These are phyloP conservation scores for Stegodyphus dumicola DNA, from an alignment of 1,140 invertebrate genomes.

Conservation along the genomic window DNA sequence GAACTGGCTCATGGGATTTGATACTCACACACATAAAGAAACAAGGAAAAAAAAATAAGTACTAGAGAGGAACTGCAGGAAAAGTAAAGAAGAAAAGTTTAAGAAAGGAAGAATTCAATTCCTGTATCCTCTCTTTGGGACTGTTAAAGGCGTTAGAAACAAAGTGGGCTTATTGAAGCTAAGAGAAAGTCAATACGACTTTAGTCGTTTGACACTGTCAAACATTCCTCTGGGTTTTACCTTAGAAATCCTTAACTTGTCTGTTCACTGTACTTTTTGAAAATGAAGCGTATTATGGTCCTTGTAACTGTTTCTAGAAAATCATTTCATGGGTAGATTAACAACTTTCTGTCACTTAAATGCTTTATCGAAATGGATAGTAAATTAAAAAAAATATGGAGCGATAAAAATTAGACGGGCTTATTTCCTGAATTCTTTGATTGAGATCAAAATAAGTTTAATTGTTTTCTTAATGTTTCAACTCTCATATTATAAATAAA, in stretches of 20 bases:
- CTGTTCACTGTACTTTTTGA: background rate
- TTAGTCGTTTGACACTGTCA: background rate
- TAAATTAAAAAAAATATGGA: too few relatives aligned
- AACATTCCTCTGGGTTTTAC: background rate
- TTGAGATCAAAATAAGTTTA: too few relatives aligned
- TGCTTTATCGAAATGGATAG: too few relatives aligned
- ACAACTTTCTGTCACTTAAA: too few relatives aligned
- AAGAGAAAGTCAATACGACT: background rate
- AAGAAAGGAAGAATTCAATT: background rate
- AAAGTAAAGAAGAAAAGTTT: background rate
- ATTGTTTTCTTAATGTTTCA: too few relatives aligned
- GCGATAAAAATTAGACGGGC: too few relatives aligned
- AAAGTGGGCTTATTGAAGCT: conserved; percentile 22
- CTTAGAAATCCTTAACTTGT: conserved; percentile 7
- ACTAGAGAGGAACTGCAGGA: background rate
- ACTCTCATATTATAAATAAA: too few relatives aligned
- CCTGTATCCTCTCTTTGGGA: background rate
- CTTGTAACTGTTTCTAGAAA: too few relatives aligned
- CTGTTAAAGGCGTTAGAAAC: conserved; percentile 23
- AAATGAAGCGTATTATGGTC: too few relatives aligned
- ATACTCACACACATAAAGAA: background rate
- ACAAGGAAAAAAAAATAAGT: background rate
- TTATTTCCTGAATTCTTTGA: too few relatives aligned
- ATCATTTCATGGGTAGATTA: too few relatives aligned
- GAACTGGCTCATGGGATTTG: background rate